Conservation (phyloP, 2,797 vertebrate genomes). For the Gadopsis bispinosus region DNA sequence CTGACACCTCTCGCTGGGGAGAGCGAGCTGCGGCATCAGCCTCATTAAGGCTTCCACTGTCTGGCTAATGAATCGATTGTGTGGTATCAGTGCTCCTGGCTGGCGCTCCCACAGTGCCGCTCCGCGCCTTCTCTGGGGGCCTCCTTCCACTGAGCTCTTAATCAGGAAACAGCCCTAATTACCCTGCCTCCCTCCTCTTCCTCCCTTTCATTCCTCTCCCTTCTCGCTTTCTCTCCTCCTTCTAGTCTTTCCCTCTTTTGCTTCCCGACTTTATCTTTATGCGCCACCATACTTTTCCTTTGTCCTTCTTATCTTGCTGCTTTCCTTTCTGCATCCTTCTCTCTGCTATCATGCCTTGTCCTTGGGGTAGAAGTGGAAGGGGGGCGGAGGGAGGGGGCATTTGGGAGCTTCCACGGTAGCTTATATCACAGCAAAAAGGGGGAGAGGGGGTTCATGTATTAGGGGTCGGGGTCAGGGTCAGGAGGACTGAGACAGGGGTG, state of each 20-base stretch:
- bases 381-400: slow-evolving; percentile 34
- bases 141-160: slow-evolving; percentile 83
- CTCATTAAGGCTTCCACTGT: slow-evolving; percentile 83
- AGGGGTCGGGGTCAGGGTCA: slow-evolving; percentile 50
- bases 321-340: slow-evolving; percentile 53
- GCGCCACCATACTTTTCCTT: slow-evolving; percentile 71
- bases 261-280: slow-evolving; percentile 73
- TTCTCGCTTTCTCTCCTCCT: slow-evolving; percentile 52
- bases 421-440: slow-evolving; percentile 71
- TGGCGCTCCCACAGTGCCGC: slow-evolving; percentile 76
- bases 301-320: slow-evolving; percentile 76
- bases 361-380: slow-evolving; percentile 62
- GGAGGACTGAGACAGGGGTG: slow-evolving; percentile 50
- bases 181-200: slow-evolving; percentile 62
- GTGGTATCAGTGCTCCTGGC: slow-evolving; percentile 83
- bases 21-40: slow-evolving; percentile 70
- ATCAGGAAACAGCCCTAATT: slow-evolving; percentile 85
- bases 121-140: slow-evolving; percentile 75
- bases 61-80: slow-evolving; percentile 87
- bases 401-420: slow-evolving; percentile 66
- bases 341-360: slow-evolving; percentile 65
- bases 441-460: slow-evolving; percentile 24
- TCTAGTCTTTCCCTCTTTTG: slow-evolving; percentile 46
- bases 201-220: slow-evolving; percentile 62
- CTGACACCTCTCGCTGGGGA: slow-evolving; percentile 76